phyloP scores from a whole-genome alignment of 2,888 invertebrate species.

The Phymatocera aterrima region DNA sequence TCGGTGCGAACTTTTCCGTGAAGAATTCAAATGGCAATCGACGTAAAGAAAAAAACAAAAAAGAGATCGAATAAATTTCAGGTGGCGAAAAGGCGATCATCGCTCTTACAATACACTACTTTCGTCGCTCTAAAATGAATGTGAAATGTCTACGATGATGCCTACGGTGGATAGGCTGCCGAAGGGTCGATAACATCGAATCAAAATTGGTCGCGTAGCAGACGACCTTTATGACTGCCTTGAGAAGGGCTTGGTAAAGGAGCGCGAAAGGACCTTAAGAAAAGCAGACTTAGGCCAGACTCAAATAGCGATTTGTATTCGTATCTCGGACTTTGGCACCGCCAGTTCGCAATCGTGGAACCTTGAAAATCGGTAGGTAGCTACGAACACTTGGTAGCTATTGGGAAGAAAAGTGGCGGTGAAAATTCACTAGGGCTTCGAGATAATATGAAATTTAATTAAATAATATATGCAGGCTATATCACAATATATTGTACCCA shows the following conservation, averaged over 20 bases:
- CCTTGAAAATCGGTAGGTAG: conserved; percentile 21
- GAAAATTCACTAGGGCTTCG: conserved; percentile 22
- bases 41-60: background rate
- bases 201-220: conserved; percentile 40
- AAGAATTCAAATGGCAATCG: too few species aligned
- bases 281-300: conserved; percentile 35
- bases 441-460: conserved; percentile 25
- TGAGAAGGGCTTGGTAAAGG: conserved; percentile 32
- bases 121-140: background rate
- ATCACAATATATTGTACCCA: background rate
- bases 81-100: conserved; percentile 28
- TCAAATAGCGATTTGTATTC: conserved; percentile 45
- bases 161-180: conserved; percentile 29
- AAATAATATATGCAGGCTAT: background rate
- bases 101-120: background rate
- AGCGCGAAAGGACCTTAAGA: conserved; percentile 10
- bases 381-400: background rate
- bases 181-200: conserved; percentile 29
- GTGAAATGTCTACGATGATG: background rate
- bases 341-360: conserved; percentile 23
- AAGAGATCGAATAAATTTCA: background rate
- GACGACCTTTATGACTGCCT: conserved; percentile 39
- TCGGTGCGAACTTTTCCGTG: background rate
- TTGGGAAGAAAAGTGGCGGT: background rate
- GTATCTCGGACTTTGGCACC: conserved; percentile 35